Conservation (phyloP, 2,797 vertebrate species). For the Triplophysa bombifrons region DNA sequence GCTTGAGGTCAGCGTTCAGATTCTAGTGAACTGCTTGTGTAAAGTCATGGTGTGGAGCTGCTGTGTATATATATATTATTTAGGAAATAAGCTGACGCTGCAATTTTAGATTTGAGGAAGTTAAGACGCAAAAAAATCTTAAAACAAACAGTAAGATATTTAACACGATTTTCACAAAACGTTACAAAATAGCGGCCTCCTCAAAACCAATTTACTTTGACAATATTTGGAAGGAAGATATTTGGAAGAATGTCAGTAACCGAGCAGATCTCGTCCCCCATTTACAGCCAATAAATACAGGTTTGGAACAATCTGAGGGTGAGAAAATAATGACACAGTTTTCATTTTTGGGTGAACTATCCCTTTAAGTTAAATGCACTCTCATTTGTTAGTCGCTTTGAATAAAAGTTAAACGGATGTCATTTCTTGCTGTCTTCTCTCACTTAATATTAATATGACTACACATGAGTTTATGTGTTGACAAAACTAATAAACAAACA, state of each 20-base stretch:
- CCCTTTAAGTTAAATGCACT: too few relatives aligned
- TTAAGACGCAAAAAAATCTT: neutral
- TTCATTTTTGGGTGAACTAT: too few relatives aligned
- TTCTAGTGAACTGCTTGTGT: neutral
- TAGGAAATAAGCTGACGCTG: neutral
- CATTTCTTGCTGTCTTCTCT: too few relatives aligned
- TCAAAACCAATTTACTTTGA: too few relatives aligned
- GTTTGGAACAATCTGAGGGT: too few relatives aligned
- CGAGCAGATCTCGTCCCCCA: too few relatives aligned
- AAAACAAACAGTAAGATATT: neutral
- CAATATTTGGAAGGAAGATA: neutral
- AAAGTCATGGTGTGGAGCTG: neutral
- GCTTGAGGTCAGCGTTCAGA: conserved; percentile 14
- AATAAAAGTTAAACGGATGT: neutral
- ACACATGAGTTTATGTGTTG: neutral
- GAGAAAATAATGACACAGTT: too few relatives aligned
- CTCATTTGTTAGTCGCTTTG: too few relatives aligned
- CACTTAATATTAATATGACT: neutral
- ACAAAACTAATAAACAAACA: neutral
- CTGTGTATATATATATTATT: neutral
- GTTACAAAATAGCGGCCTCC: too few relatives aligned
- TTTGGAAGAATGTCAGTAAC: too few relatives aligned
- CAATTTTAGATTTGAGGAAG: neutral
- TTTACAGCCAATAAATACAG: too few relatives aligned
- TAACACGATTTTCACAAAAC: too few relatives aligned